Evolutionary conservation across 2,113 vertebrate genomes (phyloP).

Genomic region (Psilopogon haemacephalus): DNA sequence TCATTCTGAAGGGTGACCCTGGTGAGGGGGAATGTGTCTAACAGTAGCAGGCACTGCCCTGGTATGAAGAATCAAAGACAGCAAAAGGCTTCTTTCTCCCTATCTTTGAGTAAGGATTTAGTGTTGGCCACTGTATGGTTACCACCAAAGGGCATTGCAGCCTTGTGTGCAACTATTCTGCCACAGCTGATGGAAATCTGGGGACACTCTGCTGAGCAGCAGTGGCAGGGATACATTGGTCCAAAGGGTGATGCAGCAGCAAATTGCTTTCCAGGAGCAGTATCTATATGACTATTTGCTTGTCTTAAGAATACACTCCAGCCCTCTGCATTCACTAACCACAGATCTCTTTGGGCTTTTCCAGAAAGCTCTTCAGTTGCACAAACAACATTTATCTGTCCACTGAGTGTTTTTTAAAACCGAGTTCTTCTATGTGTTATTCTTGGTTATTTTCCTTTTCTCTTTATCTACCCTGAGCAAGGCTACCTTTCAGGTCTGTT

Average conservation of each 20-base stretch:
- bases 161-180: not conserved
- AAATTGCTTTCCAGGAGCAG: not conserved
- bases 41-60: not conserved
- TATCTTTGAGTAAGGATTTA: not conserved
- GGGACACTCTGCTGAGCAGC: not conserved
- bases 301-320: not conserved
- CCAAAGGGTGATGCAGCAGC: not conserved
- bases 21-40: not conserved
- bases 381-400: not conserved
- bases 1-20: not conserved
- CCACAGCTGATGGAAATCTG: not conserved
- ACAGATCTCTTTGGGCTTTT: not conserved
- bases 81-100: not conserved
- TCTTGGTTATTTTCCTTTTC: conserved; percentile 39
- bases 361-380: not conserved
- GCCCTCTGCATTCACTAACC: not conserved
- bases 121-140: not conserved
- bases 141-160: not conserved
- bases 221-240: not conserved
- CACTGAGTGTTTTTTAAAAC: not conserved
- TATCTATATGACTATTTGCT: not conserved
- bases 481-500: not conserved
- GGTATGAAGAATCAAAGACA: not conserved
- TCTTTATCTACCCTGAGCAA: conserved; percentile 2
- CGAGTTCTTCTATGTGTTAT: conserved; percentile 20